These are phyloP conservation scores for Pelosia muscerda DNA, from an alignment of 2,888 invertebrate genomes.

Conservation along the genomic window DNA sequence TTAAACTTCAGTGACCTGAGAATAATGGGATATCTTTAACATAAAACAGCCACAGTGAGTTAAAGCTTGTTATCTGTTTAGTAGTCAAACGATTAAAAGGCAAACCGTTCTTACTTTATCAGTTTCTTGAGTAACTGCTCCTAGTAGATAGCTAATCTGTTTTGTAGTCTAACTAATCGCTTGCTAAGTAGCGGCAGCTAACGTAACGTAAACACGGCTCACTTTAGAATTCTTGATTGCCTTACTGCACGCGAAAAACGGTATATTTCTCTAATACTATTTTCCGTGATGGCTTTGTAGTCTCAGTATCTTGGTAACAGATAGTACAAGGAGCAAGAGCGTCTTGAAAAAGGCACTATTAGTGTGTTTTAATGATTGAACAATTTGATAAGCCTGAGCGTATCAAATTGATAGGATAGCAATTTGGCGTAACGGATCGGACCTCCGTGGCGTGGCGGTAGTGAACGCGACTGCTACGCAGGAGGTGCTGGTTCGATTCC, in stretches of 20 bases:
- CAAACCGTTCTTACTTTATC: background rate
- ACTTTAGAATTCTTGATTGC: slow-evolving; percentile 5
- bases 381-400: background rate
- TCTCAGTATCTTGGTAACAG: background rate
- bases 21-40: background rate
- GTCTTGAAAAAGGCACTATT: background rate
- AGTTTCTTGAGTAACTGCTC: background rate
- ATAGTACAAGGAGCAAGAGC: background rate
- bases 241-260: slow-evolving; percentile 2
- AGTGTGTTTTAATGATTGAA: background rate
- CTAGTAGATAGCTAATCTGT: slow-evolving; percentile 3
- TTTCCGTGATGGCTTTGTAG: slow-evolving; percentile 1
- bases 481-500: too few relatives aligned
- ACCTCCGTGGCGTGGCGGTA: too few relatives aligned
- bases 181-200: slow-evolving; percentile 7
- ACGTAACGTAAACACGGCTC: background rate
- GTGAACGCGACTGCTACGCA: too few relatives aligned
- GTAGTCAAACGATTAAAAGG: slow-evolving; percentile 2
- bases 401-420: too few relatives aligned
- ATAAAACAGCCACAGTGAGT: background rate
- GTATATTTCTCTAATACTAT: slow-evolving; percentile 2
- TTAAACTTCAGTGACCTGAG: background rate
- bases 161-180: slow-evolving; percentile 5
- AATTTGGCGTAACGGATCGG: too few relatives aligned
- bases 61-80: background rate